Conservation (phyloP, 1,140 invertebrate species). For the Drosophila pruinosa region DNA sequence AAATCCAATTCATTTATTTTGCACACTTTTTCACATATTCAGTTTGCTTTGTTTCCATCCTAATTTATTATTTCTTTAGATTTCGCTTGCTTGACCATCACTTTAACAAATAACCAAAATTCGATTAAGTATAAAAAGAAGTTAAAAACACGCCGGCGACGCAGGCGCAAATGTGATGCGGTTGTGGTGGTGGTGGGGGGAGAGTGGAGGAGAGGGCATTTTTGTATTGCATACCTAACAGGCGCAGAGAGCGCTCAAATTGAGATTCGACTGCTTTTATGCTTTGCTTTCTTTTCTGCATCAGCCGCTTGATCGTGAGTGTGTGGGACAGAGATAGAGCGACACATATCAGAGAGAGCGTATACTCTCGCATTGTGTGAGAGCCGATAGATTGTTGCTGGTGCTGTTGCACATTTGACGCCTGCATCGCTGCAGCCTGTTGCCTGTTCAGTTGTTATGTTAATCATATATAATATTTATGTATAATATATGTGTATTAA, state of each 20-base stretch:
- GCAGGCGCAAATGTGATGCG: constrained; percentile 50
- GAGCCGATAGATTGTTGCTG: background rate
- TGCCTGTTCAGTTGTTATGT: background rate
- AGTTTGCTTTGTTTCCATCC: constrained; percentile 12
- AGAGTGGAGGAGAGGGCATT: background rate
- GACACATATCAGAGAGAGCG: background rate
- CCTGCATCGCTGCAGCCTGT: constrained; percentile 48
- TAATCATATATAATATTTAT: constrained; percentile 24
- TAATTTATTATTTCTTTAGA: constrained; percentile 1
- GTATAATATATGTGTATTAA: constrained; percentile 8
- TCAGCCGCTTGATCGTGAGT: constrained; percentile 11
- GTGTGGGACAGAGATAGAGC: background rate
- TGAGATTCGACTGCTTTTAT: constrained; percentile 28
- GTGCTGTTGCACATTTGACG: constrained; percentile 28
- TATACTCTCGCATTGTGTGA: constrained; percentile 4
- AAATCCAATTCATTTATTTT: constrained; percentile 27
- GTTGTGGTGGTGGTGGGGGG: background rate
- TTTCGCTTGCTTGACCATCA: constrained; percentile 13
- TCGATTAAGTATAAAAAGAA: constrained; percentile 66
- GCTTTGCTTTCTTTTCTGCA: background rate
- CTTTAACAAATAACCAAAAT: constrained; percentile 67
- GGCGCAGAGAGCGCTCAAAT: constrained; percentile 14
- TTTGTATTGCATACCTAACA: constrained; percentile 31
- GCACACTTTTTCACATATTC: background rate
- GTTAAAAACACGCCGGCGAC: constrained; percentile 37